Base-by-base conservation (phyloP, 2,888 invertebrate species). In the Ligdia adustata region DNA sequence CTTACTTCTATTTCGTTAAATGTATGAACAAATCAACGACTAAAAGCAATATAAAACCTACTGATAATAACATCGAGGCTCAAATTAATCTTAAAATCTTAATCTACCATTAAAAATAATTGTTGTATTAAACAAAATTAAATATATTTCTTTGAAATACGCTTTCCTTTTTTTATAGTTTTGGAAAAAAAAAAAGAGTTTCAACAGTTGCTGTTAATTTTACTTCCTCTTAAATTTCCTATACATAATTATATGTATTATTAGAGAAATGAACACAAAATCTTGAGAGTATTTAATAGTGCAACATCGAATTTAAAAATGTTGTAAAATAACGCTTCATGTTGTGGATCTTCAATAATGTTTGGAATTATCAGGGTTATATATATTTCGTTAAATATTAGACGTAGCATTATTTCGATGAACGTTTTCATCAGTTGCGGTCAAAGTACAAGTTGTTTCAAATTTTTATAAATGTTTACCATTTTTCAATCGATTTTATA, bases 311-410 rank as follows among this genome's bases (percentile, higher is more conserved):
- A 89, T 89, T 87, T 88, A 89, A 31, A n/a, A 73, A 82, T 79
- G 79, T 83, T 83, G 83, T 81, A 76, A 22, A 18, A 74, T 64
- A 82, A 77, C 79, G 82, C 82, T 83, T 82, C 77, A 80, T 82
- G 79, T 83, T 80, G 75, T 75, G 70, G 73, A 73, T 71, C 64
- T 71, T 84, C 82, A 80, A 79, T 79, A 79, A 83, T 73, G 61
- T 77, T 86, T 88, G 90, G 90, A 89, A 79, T 85, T 82, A 88
- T 88, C 90, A 90, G 89, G 90, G 89, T 90, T 16, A n/a, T 88
- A 72, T 72, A 78, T 73, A 75, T 84, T 83, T 86, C 70, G 67
- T 84, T 79, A 72, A 73, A 76, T 71, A 55, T 77, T 79, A 57
- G 63, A 33, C 39, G 15, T 81, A 76, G 75, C 45, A 49, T 49